Conservation (phyloP, 2,888 invertebrate species). For the Acanthosepion lycidas region DNA sequence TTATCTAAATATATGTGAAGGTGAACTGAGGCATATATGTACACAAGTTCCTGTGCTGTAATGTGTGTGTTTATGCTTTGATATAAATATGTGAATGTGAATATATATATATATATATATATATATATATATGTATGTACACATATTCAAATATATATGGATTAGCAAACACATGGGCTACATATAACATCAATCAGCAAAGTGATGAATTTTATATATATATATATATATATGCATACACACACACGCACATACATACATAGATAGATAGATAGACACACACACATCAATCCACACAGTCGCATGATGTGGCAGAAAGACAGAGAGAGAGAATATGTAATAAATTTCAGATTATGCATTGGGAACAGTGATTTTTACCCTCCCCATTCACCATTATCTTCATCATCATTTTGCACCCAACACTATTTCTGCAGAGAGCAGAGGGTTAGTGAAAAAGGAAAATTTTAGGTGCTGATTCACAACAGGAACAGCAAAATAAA, state of each 20-base stretch:
- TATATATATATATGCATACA: neutral
- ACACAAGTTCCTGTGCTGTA: neutral
- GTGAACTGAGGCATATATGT: neutral
- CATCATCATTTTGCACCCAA: neutral
- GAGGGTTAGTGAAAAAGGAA: neutral
- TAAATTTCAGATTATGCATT: neutral
- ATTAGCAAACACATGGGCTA: neutral
- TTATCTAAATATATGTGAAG: neutral
- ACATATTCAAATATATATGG: neutral
- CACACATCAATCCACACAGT: neutral
- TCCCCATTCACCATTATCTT: neutral
- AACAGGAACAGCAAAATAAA: neutral
- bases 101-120: neutral
- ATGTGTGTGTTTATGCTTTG: neutral
- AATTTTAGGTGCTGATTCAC: neutral
- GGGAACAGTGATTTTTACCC: neutral
- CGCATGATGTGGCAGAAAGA: neutral
- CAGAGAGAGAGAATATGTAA: neutral
- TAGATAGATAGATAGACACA: neutral
- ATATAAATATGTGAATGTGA: too few relatives aligned
- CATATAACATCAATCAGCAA: too few relatives aligned
- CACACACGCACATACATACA: neutral
- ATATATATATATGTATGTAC: neutral
- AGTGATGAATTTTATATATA: neutral
- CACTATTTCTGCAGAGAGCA: neutral